A percentile compares a stretch with the other conserved stretches of the same genome.
Conservation (phyloP, 2,888 invertebrate genomes). For the Catocala sponsa region DNA sequence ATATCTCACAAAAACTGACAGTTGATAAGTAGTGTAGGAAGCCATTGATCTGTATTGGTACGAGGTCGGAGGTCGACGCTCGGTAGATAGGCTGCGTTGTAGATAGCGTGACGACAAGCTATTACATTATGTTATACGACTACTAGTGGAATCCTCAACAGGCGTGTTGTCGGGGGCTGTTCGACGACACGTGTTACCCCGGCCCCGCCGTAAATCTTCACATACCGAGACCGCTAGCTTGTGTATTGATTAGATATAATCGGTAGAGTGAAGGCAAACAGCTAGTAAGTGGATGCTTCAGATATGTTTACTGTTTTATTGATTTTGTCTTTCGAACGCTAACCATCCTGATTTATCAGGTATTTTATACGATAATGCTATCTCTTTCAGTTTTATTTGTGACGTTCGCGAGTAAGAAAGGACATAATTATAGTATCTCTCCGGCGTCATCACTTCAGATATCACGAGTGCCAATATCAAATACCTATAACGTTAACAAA, state of each 20-base stretch:
- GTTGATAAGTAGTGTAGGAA: conserved; percentile 11
- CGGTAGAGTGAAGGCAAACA: conserved; percentile 1
- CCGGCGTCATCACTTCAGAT: no score
- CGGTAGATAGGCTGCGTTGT: conserved; percentile 11
- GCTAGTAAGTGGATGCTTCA: conserved; percentile 17
- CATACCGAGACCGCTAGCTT: not conserved
- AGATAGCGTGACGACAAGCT: conserved; percentile 15
- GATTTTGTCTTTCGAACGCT: conserved; percentile 10
- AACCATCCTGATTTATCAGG: not conserved
- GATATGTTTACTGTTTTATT: conserved; percentile 20
- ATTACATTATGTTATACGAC: not conserved
- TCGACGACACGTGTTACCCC: conserved; percentile 5
- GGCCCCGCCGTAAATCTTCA: not conserved
- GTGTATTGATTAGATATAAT: conserved; percentile 12
- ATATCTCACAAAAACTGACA: not conserved
- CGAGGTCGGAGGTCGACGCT: conserved; percentile 43
- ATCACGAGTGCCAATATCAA: no score
- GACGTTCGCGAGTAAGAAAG: not conserved
- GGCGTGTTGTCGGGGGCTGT: not conserved
- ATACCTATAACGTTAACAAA: no score
- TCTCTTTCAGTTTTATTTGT: not conserved
- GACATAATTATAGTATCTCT: not conserved
- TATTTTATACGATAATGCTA: conserved; percentile 2
- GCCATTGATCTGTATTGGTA: conserved; percentile 26
- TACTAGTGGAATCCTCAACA: conserved; percentile 1